Base-by-base conservation (phyloP, 2,113 vertebrate species). In the Tichodroma muraria region DNA sequence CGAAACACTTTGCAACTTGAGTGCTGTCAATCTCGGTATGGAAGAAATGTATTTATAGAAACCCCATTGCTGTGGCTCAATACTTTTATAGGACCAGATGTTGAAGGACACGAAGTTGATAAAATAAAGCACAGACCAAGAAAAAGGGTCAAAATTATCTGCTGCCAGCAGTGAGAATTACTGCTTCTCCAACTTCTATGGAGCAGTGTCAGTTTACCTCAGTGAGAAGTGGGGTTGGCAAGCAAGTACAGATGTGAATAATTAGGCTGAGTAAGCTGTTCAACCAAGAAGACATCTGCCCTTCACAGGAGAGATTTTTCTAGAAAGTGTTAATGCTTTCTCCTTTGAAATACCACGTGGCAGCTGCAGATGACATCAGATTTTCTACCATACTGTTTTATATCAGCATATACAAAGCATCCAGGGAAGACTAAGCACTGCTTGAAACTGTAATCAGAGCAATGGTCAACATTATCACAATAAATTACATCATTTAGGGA, bases 351-450 rank as follows among this genome's bases (percentile, higher is more conserved):
- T 63, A 93, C 6, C 7, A 54, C 1, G 0, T 18, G 24, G 61
- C 95, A 96, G 97, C 94, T 97, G 90, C 89, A 92, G 86, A 95
- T 97, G 87, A 98, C 96, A 94, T 95, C 94, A 96, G 90, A 91
- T 94, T 96, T 97, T 95, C 94, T 89, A 73, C 94, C 94, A 90
- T 93, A 90, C 27, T 95, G 77, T 79, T 82, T 96, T 90, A 94
- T 95, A 91, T 96, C 90, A 95, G 85, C 38, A 44, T 79, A 89
- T 77, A 88, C 3, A 4, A 94, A 86, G 61, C 78, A 89, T 68
- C 64, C 77, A 87, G 76, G 28, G 78, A 96, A 96, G 77, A 75
- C 94, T 93, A 94, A 90, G 38, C n/a, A 77, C 57, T 69, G 69
- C 91, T 89, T 88, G 72, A 88, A 85, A 83, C 78, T 82, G 59